These are phyloP conservation scores for Gnathonemus echidnorhynchus DNA, from an alignment of 2,113 vertebrate genomes.

Conservation along the genomic window DNA sequence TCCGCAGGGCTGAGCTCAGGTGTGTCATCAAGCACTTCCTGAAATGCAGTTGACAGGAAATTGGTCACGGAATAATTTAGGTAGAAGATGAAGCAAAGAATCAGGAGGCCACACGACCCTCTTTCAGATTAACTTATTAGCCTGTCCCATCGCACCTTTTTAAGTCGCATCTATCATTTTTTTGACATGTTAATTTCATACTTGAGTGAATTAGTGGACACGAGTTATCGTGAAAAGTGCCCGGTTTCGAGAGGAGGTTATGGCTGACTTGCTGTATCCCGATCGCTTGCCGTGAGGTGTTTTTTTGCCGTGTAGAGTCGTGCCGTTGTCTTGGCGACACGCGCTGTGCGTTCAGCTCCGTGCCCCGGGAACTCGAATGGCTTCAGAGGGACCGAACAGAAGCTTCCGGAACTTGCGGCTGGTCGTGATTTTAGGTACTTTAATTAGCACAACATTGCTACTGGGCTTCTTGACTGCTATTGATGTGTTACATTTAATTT, in stretches of 20 bases:
- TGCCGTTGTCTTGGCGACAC: not conserved
- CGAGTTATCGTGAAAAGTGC: not conserved
- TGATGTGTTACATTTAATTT: conserved; percentile 40
- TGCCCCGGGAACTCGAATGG: conserved; percentile 17
- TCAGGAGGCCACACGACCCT: not conserved
- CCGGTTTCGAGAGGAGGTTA: not conserved
- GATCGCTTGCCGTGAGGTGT: not conserved
- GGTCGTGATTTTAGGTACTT: conserved; percentile 38
- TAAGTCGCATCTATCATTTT: not conserved
- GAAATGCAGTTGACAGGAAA: not conserved
- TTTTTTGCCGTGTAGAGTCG: not conserved
- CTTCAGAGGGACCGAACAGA: conserved; percentile 29
- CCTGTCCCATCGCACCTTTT: not conserved
- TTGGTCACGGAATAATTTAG: not conserved
- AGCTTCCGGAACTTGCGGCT: not conserved
- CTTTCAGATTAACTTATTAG: not conserved
- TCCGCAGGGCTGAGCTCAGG: not conserved
- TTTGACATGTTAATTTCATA: not conserved
- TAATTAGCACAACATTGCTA: conserved; percentile 43
- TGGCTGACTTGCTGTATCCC: too few relatives aligned
- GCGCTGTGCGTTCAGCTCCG: not conserved
- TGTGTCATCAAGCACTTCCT: not conserved
- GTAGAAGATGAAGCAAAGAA: not conserved
- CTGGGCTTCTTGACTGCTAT: conserved; percentile 30
- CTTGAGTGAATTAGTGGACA: not conserved